phyloP scores from a whole-genome alignment of 2,888 invertebrate species.

The Heterodera filipjevi region DNA sequence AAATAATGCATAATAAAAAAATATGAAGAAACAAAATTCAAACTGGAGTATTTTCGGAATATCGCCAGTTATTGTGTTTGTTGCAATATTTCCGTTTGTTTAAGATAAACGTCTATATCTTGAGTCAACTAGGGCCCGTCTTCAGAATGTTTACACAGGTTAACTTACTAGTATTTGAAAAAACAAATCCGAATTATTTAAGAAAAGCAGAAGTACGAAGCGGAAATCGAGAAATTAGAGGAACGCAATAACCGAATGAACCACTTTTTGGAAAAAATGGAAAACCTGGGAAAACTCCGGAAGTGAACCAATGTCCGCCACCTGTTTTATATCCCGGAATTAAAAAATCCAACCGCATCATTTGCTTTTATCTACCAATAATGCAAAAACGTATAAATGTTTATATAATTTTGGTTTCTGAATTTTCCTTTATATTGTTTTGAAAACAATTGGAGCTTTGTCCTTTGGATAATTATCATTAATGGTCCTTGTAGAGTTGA shows the following conservation, averaged over 20 bases:
- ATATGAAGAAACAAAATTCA: no score
- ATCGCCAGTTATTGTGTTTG: no score
- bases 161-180: background rate
- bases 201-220: background rate
- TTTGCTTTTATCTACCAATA: no score
- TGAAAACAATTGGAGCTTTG: background rate
- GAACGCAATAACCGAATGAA: background rate
- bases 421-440: no score
- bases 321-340: background rate
- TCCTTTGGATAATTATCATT: background rate
- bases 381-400: no score
- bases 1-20: no score
- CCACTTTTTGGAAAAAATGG: background rate
- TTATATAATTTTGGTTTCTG: no score
- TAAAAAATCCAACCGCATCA: no score
- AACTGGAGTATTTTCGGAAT: no score
- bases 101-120: background rate
- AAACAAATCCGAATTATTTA: background rate
- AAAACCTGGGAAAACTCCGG: background rate
- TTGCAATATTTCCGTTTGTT: background rate
- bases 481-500: conserved; percentile 28
- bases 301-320: no score
- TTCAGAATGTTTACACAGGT: background rate
- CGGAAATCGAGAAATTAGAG: conserved; percentile 9
- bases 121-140: background rate